Evolutionary conservation across 2,888 invertebrate genomes (phyloP), one percentile per base, ranked within the genome.

Genomic region (Spodoptera littoralis): DNA sequence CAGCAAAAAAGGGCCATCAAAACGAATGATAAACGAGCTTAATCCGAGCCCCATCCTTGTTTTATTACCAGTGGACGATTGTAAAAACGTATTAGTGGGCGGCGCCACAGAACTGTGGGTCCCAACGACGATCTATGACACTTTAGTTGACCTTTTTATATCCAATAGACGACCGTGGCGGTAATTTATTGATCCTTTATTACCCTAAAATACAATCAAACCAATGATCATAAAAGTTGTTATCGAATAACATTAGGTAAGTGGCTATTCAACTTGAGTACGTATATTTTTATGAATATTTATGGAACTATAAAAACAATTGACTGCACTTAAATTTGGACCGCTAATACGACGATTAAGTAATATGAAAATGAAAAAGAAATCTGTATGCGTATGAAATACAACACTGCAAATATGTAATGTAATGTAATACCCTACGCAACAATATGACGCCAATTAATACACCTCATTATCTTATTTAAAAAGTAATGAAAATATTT

Each of bases 21-120:
- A 92, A 92, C 92, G 93, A 92, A 93, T 94, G 94, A 94, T 94
- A 92, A 93, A 94, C 92, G 94, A 93, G 90, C 92, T 92, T 93
- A 94, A 94, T 93, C 92, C 92, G 84, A 87, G 90, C 86, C 88
- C 92, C 89, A 91, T 93, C 93, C 91, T 90, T 92, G 93, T 93
- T 94, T 94, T 94, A 94, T 94, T 93, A 90, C 92, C 89, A 81
- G 81, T 84, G 90, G 90, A 87, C 93, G 92, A 94, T 93, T 94
- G 93, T 94, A 94, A 93, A 93, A 93, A 93, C 92, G 92, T 93
- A 94, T 93, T 93, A 93, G 92, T 89, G 89, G 90, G 88, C 85
- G 86, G 84, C 43, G 69, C 74, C 76, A 70, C 73, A 80, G 76
- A 76, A 72, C 74, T 76, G 71, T 69, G 77, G 78, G 71, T 67